These are phyloP conservation scores for Bufotes viridis DNA, from an alignment of 2,797 vertebrate species.

Conservation along the genomic window DNA sequence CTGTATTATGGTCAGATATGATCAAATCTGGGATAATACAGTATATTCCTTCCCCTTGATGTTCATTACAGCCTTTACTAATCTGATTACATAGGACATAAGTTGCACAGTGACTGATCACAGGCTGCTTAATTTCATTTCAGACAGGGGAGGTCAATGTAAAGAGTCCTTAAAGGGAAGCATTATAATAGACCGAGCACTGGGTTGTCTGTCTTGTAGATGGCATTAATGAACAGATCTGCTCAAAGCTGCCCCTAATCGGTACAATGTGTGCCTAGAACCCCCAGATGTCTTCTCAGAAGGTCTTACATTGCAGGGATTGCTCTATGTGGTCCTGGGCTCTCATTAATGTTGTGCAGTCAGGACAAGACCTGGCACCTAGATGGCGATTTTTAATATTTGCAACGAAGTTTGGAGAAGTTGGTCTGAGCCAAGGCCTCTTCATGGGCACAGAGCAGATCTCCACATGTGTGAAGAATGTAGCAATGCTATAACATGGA, in stretches of 20 bases:
- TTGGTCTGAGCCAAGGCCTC: neutral
- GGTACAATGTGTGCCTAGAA: conserved; percentile 49
- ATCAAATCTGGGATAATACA: neutral
- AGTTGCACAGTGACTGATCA: conserved; percentile 16
- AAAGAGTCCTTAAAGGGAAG: conserved; percentile 20
- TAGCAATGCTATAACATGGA: neutral
- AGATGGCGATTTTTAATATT: conserved; percentile 28
- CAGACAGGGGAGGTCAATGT: conserved; percentile 16
- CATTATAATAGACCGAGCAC: conserved; percentile 33
- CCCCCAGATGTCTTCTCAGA: conserved; percentile 58
- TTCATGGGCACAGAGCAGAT: neutral
- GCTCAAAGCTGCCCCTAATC: conserved; percentile 61
- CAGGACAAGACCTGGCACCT: conserved; percentile 20
- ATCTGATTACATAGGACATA: conserved; percentile 55
- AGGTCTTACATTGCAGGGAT: conserved; percentile 36
- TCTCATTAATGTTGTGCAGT: neutral
- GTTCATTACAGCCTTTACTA: conserved; percentile 54
- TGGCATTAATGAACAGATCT: conserved; percentile 55
- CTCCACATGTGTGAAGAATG: neutral
- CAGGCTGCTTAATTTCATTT: conserved; percentile 43
- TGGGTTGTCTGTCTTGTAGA: conserved; percentile 29
- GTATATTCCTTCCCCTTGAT: neutral
- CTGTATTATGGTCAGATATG: neutral
- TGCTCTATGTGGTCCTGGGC: conserved; percentile 30
- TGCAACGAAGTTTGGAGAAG: neutral